These are phyloP conservation scores for Panagrolaimus sp. DNA, from an alignment of 1,140 invertebrate genomes.

Conservation along the genomic window DNA sequence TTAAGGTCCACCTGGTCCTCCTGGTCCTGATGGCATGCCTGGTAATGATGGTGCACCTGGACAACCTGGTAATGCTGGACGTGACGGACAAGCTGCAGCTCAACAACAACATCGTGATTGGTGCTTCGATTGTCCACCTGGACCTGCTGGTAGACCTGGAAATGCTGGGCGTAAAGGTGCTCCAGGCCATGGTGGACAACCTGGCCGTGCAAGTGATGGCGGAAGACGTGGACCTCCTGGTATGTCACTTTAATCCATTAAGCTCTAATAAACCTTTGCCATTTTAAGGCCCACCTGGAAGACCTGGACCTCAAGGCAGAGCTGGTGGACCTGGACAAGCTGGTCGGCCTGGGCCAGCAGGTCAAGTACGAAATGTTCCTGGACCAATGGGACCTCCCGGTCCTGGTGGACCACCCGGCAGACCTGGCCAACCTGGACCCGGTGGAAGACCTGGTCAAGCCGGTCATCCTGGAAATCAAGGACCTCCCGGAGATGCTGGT, in stretches of 20 bases:
- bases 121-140: slow-evolving; percentile 22
- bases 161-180: slow-evolving; percentile 11
- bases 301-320: slow-evolving; percentile 13
- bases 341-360: slow-evolving; percentile 7
- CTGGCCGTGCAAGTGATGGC: not conserved
- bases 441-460: not conserved
- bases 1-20: slow-evolving; percentile 14
- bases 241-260: too few species aligned
- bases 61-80: slow-evolving; percentile 5
- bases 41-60: slow-evolving; percentile 7
- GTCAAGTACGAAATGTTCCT: not conserved
- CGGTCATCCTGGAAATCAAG: slow-evolving; percentile 2
- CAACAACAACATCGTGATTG: not conserved
- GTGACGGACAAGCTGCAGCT: slow-evolving; percentile 7
- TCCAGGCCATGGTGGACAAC: not conserved
- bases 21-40: slow-evolving; percentile 10
- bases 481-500: slow-evolving; percentile 8
- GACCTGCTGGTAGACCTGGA: slow-evolving; percentile 18
- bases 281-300: not conserved
- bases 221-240: not conserved
- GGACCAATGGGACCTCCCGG: slow-evolving; percentile 7
- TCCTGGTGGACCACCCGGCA: not conserved
- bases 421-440: not conserved
- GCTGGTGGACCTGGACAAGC: slow-evolving; percentile 19
- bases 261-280: too few species aligned